These are phyloP conservation scores for Leptopterna dolabrata DNA, from an alignment of 2,888 invertebrate species.

Conservation along the genomic window DNA sequence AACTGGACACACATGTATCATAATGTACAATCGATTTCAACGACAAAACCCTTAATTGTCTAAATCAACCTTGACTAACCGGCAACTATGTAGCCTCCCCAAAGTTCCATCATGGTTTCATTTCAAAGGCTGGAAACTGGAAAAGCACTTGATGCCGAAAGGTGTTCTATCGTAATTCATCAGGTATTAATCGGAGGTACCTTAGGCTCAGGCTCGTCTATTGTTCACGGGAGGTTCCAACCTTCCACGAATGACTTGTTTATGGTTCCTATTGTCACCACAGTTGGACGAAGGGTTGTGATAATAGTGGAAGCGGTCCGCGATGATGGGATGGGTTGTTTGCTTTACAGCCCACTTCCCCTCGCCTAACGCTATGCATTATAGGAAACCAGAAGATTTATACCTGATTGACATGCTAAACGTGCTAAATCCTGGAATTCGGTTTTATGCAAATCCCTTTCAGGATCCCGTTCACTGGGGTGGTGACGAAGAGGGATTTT, in stretches of 20 bases:
- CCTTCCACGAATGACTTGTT: background rate
- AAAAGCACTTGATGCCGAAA: background rate
- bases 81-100: no score
- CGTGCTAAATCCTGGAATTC: background rate
- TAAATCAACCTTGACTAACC: no score
- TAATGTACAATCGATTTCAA: no score
- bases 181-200: background rate
- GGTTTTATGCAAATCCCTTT: slow-evolving; percentile 1
- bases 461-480: background rate
- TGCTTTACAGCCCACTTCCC: background rate
- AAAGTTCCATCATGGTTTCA: no score
- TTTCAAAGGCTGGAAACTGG: no score
- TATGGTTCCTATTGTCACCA: slow-evolving; percentile 13
- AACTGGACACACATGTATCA: no score
- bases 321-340: background rate
- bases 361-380: background rate
- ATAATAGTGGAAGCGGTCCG: background rate
- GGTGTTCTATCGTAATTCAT: background rate
- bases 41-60: no score
- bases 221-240: background rate
- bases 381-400: background rate
- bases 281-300: background rate
- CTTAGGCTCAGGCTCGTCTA: background rate
- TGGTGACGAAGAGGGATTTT: background rate
- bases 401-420: slow-evolving; percentile 20